Evolutionary conservation across 2,888 invertebrate genomes (phyloP).

Genomic region (Nemotelus pantherinus): DNA sequence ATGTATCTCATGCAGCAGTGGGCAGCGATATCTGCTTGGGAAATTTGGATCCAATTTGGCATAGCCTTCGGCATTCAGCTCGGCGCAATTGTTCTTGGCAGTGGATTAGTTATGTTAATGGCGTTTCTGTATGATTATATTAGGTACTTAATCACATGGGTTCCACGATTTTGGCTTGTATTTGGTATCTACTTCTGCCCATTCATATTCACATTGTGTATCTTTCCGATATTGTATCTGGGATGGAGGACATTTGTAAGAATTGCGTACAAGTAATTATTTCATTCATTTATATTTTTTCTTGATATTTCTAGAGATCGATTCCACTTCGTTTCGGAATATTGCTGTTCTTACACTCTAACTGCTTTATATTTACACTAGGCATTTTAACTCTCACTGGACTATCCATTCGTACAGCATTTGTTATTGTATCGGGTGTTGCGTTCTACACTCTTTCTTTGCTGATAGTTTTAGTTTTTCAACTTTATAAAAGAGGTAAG

Average conservation of each 20-base stretch:
- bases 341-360: constrained; percentile 61
- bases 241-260: constrained; percentile 57
- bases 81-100: constrained; percentile 57
- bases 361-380: constrained; percentile 59
- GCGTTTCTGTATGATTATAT: constrained; percentile 63
- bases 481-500: constrained; percentile 59
- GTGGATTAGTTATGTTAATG: constrained; percentile 57
- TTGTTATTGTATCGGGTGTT: constrained; percentile 60
- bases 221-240: constrained; percentile 60
- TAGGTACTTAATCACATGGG: constrained; percentile 70
- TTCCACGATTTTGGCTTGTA: constrained; percentile 67
- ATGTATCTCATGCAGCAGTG: constrained; percentile 57
- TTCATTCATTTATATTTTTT: not conserved
- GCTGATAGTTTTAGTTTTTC: constrained; percentile 60
- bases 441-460: constrained; percentile 60
- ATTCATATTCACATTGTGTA: constrained; percentile 60
- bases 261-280: not conserved
- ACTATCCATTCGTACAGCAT: constrained; percentile 61
- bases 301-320: constrained; percentile 55
- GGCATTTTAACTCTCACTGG: constrained; percentile 59
- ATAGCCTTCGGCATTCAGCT: constrained; percentile 58
- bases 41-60: constrained; percentile 56
- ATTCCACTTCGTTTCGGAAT: constrained; percentile 59
- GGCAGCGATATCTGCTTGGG: constrained; percentile 55
- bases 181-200: constrained; percentile 65